Evolutionary conservation across 2,113 vertebrate species (phyloP).

Genomic region (Pleuronectes platessa): DNA sequence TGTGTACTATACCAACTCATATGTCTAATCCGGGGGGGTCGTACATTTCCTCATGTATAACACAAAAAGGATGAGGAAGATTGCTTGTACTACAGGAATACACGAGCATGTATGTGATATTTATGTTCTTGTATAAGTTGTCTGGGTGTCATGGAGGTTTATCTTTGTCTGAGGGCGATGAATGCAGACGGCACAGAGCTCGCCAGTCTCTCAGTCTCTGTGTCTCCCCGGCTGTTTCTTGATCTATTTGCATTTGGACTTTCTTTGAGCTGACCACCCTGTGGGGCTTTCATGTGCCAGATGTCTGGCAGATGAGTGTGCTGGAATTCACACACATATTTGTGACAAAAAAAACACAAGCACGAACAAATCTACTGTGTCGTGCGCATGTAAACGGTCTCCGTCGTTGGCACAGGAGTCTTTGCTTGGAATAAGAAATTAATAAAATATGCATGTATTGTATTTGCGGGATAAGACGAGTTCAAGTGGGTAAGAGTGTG

Average conservation of each 20-base stretch:
- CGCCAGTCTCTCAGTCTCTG: not conserved
- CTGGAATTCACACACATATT: not conserved
- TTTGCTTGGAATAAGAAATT: not conserved
- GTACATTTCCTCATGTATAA: not conserved
- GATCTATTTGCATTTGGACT: conserved; percentile 15
- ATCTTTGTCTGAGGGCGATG: not conserved
- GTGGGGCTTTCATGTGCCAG: conserved; percentile 75
- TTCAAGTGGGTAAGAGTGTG: not conserved
- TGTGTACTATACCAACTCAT: too few species aligned
- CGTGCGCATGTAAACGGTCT: not conserved
- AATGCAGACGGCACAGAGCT: not conserved
- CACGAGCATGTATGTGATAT: not conserved
- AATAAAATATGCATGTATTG: not conserved
- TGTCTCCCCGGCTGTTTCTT: not conserved
- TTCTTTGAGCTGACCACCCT: conserved; percentile 66
- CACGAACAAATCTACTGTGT: not conserved
- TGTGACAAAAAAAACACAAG: not conserved
- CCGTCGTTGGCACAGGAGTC: not conserved
- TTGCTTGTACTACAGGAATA: not conserved
- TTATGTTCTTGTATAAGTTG: not conserved
- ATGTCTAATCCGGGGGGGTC: not conserved
- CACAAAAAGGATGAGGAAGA: not conserved
- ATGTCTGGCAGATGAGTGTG: conserved; percentile 56
- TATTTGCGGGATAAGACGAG: not conserved
- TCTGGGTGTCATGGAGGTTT: not conserved